Base-by-base conservation (phyloP, 2,797 vertebrate species). In the Catharus ustulatus region DNA sequence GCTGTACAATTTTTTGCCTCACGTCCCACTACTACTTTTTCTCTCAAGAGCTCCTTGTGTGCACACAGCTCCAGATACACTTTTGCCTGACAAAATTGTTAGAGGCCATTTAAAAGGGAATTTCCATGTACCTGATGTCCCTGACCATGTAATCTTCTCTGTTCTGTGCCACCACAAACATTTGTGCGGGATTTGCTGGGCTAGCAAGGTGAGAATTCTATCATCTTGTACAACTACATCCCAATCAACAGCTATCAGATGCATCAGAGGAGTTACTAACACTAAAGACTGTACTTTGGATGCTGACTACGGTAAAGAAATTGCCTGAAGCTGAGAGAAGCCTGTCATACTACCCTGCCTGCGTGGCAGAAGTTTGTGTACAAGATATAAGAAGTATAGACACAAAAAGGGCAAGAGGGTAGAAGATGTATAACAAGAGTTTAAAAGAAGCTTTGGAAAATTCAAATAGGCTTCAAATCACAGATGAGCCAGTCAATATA, bases 381-480 rank as follows among this genome's bases (percentile, higher is more conserved):
- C 14, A 40, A 40, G 13, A 40, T 40, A 40, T 12, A 40, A 40
- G 40, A 40, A 40, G 27, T 16, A 36, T 45, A 79, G 32, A 29
- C 15, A 5, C 40, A 74, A 74, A 93, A 85, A 69, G 24, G n/a
- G 24, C 42, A 69, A 84, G 38, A 64, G 6, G 54, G 40, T 11
- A 84, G 49, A 86, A 88, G n/a, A 23, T 61, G 13, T 13, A 40
- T 1, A 77, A 48, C 2, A 79, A 46, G 10, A 51, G 6, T 67
- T 81, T 67, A 73, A 90, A 91, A 87, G 14, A 22, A 66, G 30
- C 29, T 84, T 79, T 59, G 46, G 32, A 58, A 92, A 88, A 89
- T 40, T 76, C 24, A 88, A 40, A 67, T 12, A 15, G 4, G 23
- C 30, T 83, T 88, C 62, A 77, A 89, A 90, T 52, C 11, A 51